Evolutionary conservation across 2,113 vertebrate genomes (phyloP).

Genomic region (Tenrec ecaudatus): DNA sequence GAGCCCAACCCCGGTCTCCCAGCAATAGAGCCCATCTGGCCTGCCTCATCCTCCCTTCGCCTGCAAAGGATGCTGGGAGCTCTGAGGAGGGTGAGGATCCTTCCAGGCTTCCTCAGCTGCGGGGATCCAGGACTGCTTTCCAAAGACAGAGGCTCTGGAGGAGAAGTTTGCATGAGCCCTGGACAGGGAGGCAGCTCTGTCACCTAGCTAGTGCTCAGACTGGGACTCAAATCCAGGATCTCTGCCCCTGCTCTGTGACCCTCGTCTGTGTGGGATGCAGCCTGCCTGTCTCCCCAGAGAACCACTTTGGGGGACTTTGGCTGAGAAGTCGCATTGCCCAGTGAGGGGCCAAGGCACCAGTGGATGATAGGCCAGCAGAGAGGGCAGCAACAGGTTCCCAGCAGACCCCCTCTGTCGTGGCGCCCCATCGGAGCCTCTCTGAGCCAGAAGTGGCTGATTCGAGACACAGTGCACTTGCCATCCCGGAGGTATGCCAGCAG

Average conservation of each 20-base stretch:
- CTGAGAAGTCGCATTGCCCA: background rate
- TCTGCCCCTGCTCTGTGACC: background rate
- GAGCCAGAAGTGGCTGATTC: background rate
- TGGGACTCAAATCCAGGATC: background rate
- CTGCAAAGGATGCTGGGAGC: constrained; percentile 20
- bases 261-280: background rate
- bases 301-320: background rate
- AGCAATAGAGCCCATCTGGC: background rate
- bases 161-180: background rate
- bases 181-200: background rate
- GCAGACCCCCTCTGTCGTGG: background rate
- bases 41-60: background rate
- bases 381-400: background rate
- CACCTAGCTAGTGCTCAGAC: background rate
- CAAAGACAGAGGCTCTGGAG: background rate
- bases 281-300: background rate
- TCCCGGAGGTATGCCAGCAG: background rate
- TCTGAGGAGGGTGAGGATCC: background rate
- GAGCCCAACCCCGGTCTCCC: background rate
- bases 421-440: background rate
- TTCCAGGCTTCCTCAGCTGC: background rate
- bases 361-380: background rate
- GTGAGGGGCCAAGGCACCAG: background rate
- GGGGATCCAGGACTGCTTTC: background rate
- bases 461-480: background rate